A percentile compares a stretch with the other conserved stretches of the same genome.
These are phyloP conservation scores for Nemoura dubitans DNA, from an alignment of 2,888 invertebrate species.

Conservation along the genomic window DNA sequence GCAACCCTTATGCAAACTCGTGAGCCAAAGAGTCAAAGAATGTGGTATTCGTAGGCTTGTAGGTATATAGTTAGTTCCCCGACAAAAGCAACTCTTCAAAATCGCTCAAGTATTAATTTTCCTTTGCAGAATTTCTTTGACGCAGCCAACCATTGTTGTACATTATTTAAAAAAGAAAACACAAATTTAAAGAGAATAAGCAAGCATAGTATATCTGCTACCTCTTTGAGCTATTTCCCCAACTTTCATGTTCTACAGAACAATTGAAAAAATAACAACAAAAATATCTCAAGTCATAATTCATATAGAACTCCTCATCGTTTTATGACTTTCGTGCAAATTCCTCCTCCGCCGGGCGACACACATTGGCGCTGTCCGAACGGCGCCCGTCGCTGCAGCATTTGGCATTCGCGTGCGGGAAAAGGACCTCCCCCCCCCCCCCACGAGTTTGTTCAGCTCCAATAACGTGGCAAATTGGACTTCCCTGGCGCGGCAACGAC, in stretches of 20 bases:
- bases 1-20: not conserved
- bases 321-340: no score
- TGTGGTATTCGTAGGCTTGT: not conserved
- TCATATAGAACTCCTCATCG: not conserved
- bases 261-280: not conserved
- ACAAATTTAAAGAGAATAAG: not conserved
- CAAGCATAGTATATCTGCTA: not conserved
- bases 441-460: not conserved
- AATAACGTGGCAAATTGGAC: not conserved
- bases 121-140: not conserved
- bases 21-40: not conserved
- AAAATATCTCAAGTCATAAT: not conserved
- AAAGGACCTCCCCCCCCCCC: not conserved
- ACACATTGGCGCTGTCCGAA: no score
- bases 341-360: not conserved
- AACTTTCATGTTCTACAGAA: not conserved
- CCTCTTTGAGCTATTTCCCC: not conserved
- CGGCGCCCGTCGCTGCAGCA: not conserved
- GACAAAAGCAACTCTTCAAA: not conserved
- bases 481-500: not conserved
- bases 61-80: not conserved
- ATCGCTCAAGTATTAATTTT: not conserved
- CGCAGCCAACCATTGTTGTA: not conserved
- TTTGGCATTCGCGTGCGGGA: not conserved
- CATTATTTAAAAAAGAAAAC: not conserved